Conservation (phyloP, 2,113 vertebrate species). For the Corynorhinus townsendii region DNA sequence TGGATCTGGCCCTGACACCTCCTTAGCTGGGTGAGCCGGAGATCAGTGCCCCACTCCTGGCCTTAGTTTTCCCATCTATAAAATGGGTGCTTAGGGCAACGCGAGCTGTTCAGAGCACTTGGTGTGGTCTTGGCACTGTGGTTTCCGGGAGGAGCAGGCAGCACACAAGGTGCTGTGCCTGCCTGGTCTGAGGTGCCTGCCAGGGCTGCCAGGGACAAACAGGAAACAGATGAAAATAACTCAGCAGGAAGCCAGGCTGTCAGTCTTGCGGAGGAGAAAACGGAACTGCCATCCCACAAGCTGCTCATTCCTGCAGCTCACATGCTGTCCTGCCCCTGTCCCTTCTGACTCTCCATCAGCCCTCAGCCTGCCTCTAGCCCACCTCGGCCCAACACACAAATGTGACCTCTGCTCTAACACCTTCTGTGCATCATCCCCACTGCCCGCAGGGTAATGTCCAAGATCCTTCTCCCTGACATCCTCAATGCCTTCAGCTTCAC, state of each 20-base stretch:
- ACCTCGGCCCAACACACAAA: background rate
- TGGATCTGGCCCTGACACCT: background rate
- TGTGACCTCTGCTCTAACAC: background rate
- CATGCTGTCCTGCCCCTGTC: background rate
- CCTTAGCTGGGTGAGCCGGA: background rate
- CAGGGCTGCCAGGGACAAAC: slow-evolving; percentile 58
- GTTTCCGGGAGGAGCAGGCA: slow-evolving; percentile 30
- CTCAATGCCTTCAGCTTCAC: background rate
- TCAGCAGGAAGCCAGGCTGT: slow-evolving; percentile 54
- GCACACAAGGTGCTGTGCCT: background rate
- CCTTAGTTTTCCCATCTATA: background rate
- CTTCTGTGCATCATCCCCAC: background rate
- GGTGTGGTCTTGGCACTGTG: background rate
- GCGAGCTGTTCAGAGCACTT: background rate
- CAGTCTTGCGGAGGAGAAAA: slow-evolving; percentile 28
- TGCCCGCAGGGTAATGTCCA: background rate
- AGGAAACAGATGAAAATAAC: slow-evolving; percentile 74
- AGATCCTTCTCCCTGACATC: background rate
- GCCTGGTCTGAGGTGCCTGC: background rate
- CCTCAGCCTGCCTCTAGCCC: background rate
- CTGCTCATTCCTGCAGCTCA: background rate
- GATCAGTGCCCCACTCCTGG: background rate
- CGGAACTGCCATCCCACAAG: background rate
- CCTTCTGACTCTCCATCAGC: background rate
- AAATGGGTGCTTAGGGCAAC: background rate